Conservation (phyloP, 1,140 invertebrate genomes). For the Solenopsis fugax region DNA sequence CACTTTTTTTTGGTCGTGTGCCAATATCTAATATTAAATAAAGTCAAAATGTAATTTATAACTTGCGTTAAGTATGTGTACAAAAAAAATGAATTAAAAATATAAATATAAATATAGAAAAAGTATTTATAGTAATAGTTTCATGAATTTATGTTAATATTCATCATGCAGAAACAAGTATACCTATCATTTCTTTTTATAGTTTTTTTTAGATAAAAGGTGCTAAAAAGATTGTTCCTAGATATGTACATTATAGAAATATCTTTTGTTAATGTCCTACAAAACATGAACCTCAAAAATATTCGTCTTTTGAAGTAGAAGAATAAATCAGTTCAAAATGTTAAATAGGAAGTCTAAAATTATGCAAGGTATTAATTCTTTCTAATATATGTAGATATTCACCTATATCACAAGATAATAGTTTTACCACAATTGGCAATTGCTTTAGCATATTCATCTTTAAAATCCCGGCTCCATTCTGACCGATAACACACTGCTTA, state of each 20-base stretch:
- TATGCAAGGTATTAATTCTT: slow-evolving; percentile 17
- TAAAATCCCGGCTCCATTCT: slow-evolving; percentile 83
- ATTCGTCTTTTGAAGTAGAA: slow-evolving; percentile 44
- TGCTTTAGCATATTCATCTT: not conserved
- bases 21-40: slow-evolving; percentile 44
- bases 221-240: not conserved
- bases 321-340: slow-evolving; percentile 17
- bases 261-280: slow-evolving; percentile 1
- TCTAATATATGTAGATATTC: slow-evolving; percentile 12
- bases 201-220: slow-evolving; percentile 34
- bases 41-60: slow-evolving; percentile 58
- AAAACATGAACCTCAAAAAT: slow-evolving; percentile 46
- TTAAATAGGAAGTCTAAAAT: slow-evolving; percentile 27
- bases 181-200: not conserved
- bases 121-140: slow-evolving; percentile 37
- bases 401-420: slow-evolving; percentile 35
- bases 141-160: slow-evolving; percentile 28
- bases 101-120: slow-evolving; percentile 51
- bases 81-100: slow-evolving; percentile 47
- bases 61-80: slow-evolving; percentile 8
- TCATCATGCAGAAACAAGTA: slow-evolving; percentile 39
- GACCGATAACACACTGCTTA: slow-evolving; percentile 80
- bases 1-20: slow-evolving; percentile 35
- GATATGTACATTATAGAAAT: slow-evolving; percentile 39
- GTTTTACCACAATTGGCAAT: slow-evolving; percentile 14